Percentiles rank a stretch among this genome's conserved stretches.
Evolutionary conservation across 2,888 invertebrate species (phyloP).

Genomic region (Plusia festucae): DNA sequence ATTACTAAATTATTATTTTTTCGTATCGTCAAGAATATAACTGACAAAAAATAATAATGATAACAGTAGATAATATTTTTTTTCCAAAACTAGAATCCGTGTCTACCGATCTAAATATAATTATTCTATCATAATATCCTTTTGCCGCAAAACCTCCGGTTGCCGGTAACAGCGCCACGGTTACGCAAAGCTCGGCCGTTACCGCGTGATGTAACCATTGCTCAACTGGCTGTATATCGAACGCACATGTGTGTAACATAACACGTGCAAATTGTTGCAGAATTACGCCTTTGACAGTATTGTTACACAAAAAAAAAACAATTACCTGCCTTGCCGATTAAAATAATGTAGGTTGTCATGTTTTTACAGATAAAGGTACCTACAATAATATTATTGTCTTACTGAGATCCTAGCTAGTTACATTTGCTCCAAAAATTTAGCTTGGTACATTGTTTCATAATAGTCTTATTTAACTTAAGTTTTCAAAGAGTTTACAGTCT

Average conservation of each 20-base stretch:
- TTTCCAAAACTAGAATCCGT: background rate
- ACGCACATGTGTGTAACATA: conserved; percentile 13
- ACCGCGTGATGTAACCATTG: conserved; percentile 33
- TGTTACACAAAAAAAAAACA: background rate
- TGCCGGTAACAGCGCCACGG: conserved; percentile 27
- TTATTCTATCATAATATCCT: conserved; percentile 32
- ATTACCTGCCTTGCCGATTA: background rate
- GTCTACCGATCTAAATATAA: conserved; percentile 7
- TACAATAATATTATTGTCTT: too few species aligned
- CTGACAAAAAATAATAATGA: background rate
- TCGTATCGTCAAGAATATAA: too few species aligned
- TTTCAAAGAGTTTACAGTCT: too few species aligned
- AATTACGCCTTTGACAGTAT: conserved; percentile 15
- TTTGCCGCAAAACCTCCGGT: conserved; percentile 43
- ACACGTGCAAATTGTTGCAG: conserved; percentile 38
- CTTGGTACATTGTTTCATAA: background rate
- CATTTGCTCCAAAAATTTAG: too few species aligned
- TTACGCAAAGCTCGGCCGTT: conserved; percentile 26
- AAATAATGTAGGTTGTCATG: background rate
- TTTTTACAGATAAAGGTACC: too few species aligned
- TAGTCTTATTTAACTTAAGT: too few species aligned
- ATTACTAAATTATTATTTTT: too few species aligned
- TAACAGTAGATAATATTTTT: background rate
- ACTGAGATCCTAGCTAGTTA: too few species aligned
- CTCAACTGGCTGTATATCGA: conserved; percentile 15